Evolutionary conservation across 2,113 vertebrate species (phyloP).

Genomic region (Podocnemis expansa): DNA sequence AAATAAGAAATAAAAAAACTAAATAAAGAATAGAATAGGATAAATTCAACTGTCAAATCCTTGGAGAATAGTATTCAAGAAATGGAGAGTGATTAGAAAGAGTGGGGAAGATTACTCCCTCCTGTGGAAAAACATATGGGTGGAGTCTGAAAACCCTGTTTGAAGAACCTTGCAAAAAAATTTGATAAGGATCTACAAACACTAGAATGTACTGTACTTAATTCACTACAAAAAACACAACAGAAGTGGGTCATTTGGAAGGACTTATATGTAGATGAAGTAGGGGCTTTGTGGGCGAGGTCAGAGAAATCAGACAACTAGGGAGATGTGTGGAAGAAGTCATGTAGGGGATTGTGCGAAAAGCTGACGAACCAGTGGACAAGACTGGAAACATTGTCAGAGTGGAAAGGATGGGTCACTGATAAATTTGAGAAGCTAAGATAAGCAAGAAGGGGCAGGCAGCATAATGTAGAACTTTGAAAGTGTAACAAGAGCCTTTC

Average conservation of each 20-base stretch:
- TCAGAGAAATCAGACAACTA: neutral
- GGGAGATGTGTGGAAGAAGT: neutral
- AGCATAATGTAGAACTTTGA: neutral
- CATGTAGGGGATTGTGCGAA: neutral
- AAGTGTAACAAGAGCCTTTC: neutral
- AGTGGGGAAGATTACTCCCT: neutral
- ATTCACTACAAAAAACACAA: neutral
- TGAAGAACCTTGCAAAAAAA: neutral
- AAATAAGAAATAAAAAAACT: neutral
- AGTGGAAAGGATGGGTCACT: neutral
- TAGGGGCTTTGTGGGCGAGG: neutral
- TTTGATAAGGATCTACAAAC: neutral
- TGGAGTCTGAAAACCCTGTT: neutral
- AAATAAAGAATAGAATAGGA: neutral
- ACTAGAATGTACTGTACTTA: neutral
- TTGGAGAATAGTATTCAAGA: neutral
- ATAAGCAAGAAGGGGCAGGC: neutral
- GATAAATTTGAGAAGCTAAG: neutral
- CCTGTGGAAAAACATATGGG: neutral
- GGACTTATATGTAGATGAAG: fast-evolving
- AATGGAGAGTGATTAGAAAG: neutral
- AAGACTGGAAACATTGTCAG: neutral
- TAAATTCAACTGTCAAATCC: neutral
- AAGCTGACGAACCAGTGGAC: neutral
- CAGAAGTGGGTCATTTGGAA: neutral